Percentiles rank a stretch among this genome's conserved stretches.
Conservation (phyloP, 1,140 invertebrate species). For the Amyelois transitella region DNA sequence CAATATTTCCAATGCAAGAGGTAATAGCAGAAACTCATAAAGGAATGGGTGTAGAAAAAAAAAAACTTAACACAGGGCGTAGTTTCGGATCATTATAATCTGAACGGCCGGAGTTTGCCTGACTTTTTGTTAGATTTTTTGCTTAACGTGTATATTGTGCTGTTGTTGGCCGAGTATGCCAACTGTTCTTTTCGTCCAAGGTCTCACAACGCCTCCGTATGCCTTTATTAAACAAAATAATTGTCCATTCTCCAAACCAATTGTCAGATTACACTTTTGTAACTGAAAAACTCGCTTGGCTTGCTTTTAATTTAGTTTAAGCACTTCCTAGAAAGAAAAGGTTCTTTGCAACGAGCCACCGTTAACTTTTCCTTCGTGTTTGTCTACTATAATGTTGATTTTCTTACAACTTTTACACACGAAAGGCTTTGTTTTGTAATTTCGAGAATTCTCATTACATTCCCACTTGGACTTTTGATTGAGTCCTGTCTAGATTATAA, state of each 20-base stretch:
- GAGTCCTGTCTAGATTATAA: slow-evolving; percentile 12
- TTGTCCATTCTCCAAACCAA: slow-evolving; percentile 49
- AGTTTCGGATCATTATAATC: slow-evolving; percentile 54
- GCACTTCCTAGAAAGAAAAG: slow-evolving; percentile 61
- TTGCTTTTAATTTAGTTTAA: slow-evolving; percentile 60
- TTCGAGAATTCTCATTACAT: slow-evolving; percentile 42
- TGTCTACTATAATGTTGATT: slow-evolving; percentile 49
- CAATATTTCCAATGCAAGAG: slow-evolving; percentile 3
- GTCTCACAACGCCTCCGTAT: slow-evolving; percentile 44
- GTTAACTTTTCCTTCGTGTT: slow-evolving; percentile 53
- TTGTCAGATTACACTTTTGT: slow-evolving; percentile 49
- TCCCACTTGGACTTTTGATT: slow-evolving; percentile 31
- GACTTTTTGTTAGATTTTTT: slow-evolving; percentile 60
- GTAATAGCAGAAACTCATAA: slow-evolving; percentile 21
- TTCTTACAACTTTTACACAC: slow-evolving; percentile 50
- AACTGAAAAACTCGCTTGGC: slow-evolving; percentile 40
- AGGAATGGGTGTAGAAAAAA: slow-evolving; percentile 26
- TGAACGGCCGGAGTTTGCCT: slow-evolving; percentile 30
- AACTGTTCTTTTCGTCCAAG: slow-evolving; percentile 54
- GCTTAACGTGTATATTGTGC: slow-evolving; percentile 36
- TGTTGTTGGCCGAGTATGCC: slow-evolving; percentile 26
- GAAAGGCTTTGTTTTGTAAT: slow-evolving; percentile 44
- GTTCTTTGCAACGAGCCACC: slow-evolving; percentile 27
- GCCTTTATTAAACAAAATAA: slow-evolving; percentile 47
- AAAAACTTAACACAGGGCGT: slow-evolving; percentile 45